Evolutionary conservation across 2,888 invertebrate species (phyloP), one percentile per base, ranked within the genome.

Genomic region (Proisotoma minuta): DNA sequence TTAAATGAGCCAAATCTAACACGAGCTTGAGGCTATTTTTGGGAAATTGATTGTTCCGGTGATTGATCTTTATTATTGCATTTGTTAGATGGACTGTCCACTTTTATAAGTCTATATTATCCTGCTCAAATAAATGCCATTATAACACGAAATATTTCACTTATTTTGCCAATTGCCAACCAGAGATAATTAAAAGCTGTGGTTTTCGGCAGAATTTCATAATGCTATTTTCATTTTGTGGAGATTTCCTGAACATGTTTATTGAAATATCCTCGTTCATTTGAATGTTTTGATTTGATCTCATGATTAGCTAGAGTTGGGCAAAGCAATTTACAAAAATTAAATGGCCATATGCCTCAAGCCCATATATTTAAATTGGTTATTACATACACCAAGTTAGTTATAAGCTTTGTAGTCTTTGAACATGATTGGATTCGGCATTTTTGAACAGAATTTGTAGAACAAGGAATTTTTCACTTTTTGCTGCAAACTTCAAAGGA

Each of bases 181-280:
- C 58, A 54, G 58, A 68, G 68, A 70, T 70, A 70, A 71, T 71
- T 71, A 71, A 71, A 68, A 71, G 66, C 67, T 71, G 70, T 68
- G 70, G 70, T 66, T 71, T 71, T 68, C 62, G 65, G 59, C 60
- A 66, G 68, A 27, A 51, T 51, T 43, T 43, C 43, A 43, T 43
- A 20, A n/a, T 4, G 43, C 18, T 18, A 4, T 43, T 8, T 15
- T 10, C 34, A 34, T 43, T 43, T n/a, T n/a, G 43, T 5, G 15
- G 43, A n/a, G 15, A n/a, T 12, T 43, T 43, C 18, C n/a, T n/a
- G n/a, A n/a, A n/a, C n/a, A n/a, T n/a, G n/a, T 43, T 15, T 34
- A 43, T 20, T 12, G 43, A 43, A 43, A 43, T 43, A 43, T n/a
- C 18, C 43, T 18, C 5, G 20, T 43, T 43, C 10, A 43, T n/a